Conservation (phyloP, 2,888 invertebrate species). For the Leptopilina syphax region DNA sequence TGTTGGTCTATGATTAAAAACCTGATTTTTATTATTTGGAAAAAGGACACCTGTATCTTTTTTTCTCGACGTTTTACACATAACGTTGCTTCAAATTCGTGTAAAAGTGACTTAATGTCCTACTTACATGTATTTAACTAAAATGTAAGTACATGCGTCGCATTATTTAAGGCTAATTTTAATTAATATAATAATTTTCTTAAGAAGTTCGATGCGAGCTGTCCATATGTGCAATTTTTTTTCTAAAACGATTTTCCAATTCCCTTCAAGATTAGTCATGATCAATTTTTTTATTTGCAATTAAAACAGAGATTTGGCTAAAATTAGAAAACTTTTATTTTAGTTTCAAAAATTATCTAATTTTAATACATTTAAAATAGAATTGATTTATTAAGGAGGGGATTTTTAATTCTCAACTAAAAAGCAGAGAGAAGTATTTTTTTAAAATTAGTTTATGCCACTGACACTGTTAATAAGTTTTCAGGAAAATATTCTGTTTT, state of each 20-base stretch:
- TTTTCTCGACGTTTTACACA: background rate
- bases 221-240: conserved; percentile 12
- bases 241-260: background rate
- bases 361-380: background rate
- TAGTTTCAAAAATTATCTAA: background rate
- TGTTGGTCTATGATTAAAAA: conserved; percentile 1
- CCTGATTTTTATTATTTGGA: conserved; percentile 13
- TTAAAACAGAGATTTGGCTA: background rate
- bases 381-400: background rate
- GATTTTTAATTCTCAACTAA: background rate
- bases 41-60: conserved; percentile 27
- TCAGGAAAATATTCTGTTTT: conserved; percentile 1
- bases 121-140: conserved; percentile 30
- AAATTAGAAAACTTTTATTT: background rate
- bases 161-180: conserved; percentile 49
- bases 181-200: background rate
- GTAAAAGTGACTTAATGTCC: conserved; percentile 38
- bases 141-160: conserved; percentile 51
- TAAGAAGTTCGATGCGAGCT: conserved; percentile 32
- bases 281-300: background rate
- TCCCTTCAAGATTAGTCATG: conserved; percentile 31
- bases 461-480: background rate
- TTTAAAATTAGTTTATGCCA: too few species aligned
- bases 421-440: too few species aligned
- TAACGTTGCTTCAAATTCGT: conserved; percentile 14